Percentiles rank a stretch among this genome's conserved stretches.
Conservation (phyloP, 1,140 invertebrate genomes). For the Monomorium pharaonis region DNA sequence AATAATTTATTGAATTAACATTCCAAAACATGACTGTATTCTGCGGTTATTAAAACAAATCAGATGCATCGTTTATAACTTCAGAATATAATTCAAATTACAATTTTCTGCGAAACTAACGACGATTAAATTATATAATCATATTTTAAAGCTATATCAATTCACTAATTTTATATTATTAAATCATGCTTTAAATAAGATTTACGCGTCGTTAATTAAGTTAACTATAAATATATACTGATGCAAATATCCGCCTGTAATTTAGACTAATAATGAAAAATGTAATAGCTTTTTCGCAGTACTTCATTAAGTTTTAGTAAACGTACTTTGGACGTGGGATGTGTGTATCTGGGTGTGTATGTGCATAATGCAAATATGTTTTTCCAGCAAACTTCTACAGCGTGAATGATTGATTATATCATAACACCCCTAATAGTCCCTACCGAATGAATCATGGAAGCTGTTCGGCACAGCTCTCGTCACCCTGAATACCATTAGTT, state of each 20-base stretch:
- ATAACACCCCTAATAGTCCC: conserved; percentile 40
- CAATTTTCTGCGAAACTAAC: conserved; percentile 2
- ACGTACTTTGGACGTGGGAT: background rate
- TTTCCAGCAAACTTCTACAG: conserved; percentile 26
- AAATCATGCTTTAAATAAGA: background rate
- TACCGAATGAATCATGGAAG: conserved; percentile 17
- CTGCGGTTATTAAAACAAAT: background rate
- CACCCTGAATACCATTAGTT: conserved; percentile 5
- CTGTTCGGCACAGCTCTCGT: conserved; percentile 14
- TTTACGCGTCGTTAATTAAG: background rate
- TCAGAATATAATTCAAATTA: background rate
- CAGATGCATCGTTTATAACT: background rate
- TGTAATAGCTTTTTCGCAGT: background rate
- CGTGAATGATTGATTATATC: conserved; percentile 44
- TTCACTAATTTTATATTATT: background rate
- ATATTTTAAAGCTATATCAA: background rate
- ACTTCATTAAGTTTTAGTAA: conserved; percentile 1
- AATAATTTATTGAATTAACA: conserved; percentile 18
- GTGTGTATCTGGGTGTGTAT: background rate
- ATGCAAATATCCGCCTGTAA: background rate
- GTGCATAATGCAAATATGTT: conserved; percentile 39
- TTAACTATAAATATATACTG: background rate
- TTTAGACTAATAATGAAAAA: background rate
- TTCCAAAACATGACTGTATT: background rate
- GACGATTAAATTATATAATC: background rate